Percentiles rank a stretch among this genome's conserved stretches.
Conservation (phyloP, 2,888 invertebrate species). For the Machimus rusticus region DNA sequence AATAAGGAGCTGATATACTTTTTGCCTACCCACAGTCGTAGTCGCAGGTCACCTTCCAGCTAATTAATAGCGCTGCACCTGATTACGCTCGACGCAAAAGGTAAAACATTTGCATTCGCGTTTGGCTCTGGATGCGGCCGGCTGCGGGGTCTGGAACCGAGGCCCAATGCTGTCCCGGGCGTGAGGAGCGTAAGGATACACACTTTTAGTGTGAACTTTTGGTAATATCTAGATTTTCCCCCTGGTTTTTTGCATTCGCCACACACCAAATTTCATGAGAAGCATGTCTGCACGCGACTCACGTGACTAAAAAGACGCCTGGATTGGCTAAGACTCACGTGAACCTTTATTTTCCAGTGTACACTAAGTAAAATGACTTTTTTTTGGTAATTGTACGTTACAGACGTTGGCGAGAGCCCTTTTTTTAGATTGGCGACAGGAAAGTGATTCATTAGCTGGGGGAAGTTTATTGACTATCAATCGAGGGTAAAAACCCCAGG, state of each 20-base stretch:
- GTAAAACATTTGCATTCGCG: neutral
- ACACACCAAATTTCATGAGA: neutral
- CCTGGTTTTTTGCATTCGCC: neutral
- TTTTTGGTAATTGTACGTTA: constrained; percentile 22
- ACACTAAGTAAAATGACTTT: neutral
- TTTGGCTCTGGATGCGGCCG: neutral
- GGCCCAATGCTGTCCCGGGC: neutral
- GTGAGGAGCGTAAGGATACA: neutral
- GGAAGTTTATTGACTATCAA: constrained; percentile 29
- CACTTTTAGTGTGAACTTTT: constrained; percentile 6
- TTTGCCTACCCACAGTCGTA: neutral
- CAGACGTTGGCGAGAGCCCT: constrained; percentile 15
- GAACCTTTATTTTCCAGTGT: constrained; percentile 6
- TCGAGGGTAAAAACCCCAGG: constrained; percentile 27
- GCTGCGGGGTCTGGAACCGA: neutral
- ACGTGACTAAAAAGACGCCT: neutral
- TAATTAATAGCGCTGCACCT: constrained; percentile 12
- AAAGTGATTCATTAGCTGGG: constrained; percentile 21
- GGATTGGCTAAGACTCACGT: neutral
- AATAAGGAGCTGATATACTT: neutral
- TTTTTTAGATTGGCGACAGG: constrained; percentile 18
- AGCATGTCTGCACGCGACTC: constrained; percentile 30
- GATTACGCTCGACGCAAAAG: neutral
- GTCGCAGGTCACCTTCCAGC: neutral
- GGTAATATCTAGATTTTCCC: neutral